A percentile compares a stretch with the other conserved stretches of the same genome.
Evolutionary conservation across 1,140 invertebrate species (phyloP).

Genomic region (Ganaspis sp.): DNA sequence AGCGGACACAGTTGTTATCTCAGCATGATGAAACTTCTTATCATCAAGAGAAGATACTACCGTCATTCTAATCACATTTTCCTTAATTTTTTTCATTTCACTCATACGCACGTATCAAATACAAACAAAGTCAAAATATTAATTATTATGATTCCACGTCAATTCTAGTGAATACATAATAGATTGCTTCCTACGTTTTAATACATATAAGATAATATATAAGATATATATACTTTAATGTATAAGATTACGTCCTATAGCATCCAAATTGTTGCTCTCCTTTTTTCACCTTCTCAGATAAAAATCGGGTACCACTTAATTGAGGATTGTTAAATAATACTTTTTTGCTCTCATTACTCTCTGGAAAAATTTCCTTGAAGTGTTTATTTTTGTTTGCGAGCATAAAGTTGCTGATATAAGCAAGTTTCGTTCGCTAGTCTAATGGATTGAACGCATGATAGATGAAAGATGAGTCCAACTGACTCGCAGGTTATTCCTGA

Average conservation of each 20-base stretch:
- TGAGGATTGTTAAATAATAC: not conserved
- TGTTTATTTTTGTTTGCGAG: constrained; percentile 37
- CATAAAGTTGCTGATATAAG: constrained; percentile 66
- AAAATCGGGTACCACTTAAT: too few species aligned
- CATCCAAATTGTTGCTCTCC: too few species aligned
- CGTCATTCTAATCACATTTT: constrained; percentile 25
- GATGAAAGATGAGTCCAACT: constrained; percentile 67
- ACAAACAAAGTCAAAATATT: not conserved
- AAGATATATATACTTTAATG: too few species aligned
- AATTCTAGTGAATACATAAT: not conserved
- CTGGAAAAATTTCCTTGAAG: not conserved
- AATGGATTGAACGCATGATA: constrained; percentile 73
- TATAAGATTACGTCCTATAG: too few species aligned
- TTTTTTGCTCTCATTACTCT: not conserved
- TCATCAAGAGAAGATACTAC: constrained; percentile 23
- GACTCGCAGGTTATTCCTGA: constrained; percentile 61
- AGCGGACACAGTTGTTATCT: not conserved
- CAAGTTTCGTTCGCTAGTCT: constrained; percentile 55
- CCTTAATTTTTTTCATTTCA: not conserved
- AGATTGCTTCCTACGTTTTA: too few species aligned
- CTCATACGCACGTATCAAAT: not conserved
- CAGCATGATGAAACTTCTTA: not conserved
- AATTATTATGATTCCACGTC: not conserved
- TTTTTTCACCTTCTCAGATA: too few species aligned
- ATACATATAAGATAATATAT: too few species aligned